phyloP scores from a whole-genome alignment of 2,113 vertebrate genomes.

The Mirounga angustirostris region DNA sequence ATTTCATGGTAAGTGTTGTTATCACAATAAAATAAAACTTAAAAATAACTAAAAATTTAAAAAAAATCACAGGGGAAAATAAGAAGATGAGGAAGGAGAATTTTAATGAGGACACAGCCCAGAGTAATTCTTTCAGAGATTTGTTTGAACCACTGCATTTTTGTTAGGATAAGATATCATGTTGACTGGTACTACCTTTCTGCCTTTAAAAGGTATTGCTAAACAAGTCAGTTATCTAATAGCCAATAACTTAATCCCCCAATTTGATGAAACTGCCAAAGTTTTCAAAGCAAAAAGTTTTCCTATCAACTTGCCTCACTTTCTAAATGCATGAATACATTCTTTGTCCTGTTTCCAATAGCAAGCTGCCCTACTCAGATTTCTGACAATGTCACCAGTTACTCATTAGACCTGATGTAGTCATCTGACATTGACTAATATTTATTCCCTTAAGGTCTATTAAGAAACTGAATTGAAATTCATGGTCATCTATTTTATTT shows the following conservation, averaged over 20 bases:
- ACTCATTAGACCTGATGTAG: background rate
- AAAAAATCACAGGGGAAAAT: background rate
- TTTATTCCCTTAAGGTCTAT: conserved; percentile 5
- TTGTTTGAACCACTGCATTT: background rate
- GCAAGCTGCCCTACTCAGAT: background rate
- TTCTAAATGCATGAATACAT: background rate
- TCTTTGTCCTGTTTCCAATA: background rate
- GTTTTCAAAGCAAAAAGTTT: background rate
- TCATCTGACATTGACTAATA: conserved; percentile 23
- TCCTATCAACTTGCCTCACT: background rate
- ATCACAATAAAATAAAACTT: background rate
- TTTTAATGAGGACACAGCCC: background rate
- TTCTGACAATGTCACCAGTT: conserved; percentile 33
- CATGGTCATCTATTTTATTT: background rate
- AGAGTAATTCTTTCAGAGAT: background rate
- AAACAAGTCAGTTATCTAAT: background rate
- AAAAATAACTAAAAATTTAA: background rate
- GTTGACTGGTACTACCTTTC: background rate
- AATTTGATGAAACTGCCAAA: background rate
- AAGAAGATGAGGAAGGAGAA: background rate
- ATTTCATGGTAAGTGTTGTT: background rate
- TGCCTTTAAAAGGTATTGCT: background rate
- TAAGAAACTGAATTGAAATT: background rate
- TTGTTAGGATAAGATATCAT: background rate
- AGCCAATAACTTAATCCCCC: background rate